phyloP scores from a whole-genome alignment of 2,113 vertebrate species.

The Ibidorhyncha struthersii region DNA sequence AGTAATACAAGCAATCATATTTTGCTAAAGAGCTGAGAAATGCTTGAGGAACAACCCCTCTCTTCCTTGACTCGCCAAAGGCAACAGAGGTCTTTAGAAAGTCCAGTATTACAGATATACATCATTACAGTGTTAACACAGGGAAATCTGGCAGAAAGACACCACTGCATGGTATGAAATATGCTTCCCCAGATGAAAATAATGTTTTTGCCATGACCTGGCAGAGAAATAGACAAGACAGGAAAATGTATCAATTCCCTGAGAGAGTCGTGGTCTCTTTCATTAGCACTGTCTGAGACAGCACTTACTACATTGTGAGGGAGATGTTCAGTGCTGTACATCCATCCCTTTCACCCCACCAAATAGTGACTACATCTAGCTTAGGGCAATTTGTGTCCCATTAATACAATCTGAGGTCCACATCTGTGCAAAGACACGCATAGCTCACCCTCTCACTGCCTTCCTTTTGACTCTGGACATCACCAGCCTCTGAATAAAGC shows the following conservation, averaged over 20 bases:
- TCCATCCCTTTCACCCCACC: background rate
- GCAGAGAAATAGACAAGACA: background rate
- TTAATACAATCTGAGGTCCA: background rate
- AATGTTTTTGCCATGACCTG: background rate
- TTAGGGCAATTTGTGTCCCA: background rate
- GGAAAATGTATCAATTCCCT: background rate
- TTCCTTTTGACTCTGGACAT: background rate
- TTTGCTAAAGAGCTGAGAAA: background rate
- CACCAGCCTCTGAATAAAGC: background rate
- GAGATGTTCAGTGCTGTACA: background rate
- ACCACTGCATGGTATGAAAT: background rate
- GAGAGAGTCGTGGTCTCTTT: background rate
- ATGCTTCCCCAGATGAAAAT: background rate
- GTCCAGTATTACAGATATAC: background rate
- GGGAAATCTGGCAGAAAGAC: background rate
- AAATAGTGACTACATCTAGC: background rate
- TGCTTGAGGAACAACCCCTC: background rate
- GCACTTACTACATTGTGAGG: background rate
- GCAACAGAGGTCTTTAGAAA: background rate
- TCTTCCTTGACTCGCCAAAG: background rate
- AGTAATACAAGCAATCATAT: background rate
- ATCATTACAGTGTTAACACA: background rate
- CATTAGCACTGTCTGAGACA: background rate
- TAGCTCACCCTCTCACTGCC: background rate
- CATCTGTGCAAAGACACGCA: background rate